Conservation (phyloP, 2,888 invertebrate species). For the Eustalomyia histrio region DNA sequence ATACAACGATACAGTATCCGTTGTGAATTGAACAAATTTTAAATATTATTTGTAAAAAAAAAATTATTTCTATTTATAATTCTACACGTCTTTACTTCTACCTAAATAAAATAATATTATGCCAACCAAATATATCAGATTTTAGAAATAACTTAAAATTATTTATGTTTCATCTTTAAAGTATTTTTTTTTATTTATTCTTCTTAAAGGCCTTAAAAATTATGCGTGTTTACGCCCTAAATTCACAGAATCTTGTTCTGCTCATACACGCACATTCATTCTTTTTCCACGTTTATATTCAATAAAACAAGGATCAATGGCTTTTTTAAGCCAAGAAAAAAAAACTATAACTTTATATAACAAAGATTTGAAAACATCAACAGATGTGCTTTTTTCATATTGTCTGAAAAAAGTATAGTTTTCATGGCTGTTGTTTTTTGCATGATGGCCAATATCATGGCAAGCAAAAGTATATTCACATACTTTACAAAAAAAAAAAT, state of each 20-base stretch:
- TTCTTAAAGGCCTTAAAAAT: neutral
- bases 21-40: too few relatives aligned
- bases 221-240: constrained; percentile 37
- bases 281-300: neutral
- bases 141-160: constrained; percentile 18
- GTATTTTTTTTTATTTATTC: neutral
- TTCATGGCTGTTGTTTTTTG: constrained; percentile 5
- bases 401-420: neutral
- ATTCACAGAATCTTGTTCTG: constrained; percentile 19
- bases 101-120: neutral
- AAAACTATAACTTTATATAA: constrained; percentile 20
- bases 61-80: too few relatives aligned
- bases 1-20: too few relatives aligned
- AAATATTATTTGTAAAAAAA: too few relatives aligned
- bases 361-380: constrained; percentile 14
- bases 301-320: constrained; percentile 39
- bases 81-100: neutral
- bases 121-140: neutral
- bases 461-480: constrained; percentile 29
- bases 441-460: constrained; percentile 19
- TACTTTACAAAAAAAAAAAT: constrained; percentile 14
- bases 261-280: constrained; percentile 6
- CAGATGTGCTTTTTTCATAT: constrained; percentile 23
- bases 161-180: constrained; percentile 9
- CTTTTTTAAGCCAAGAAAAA: constrained; percentile 4